Evolutionary conservation across 35 echinoderm and acorn worm species (phyloP).

Genomic region (Apostichopus parvimensis): DNA sequence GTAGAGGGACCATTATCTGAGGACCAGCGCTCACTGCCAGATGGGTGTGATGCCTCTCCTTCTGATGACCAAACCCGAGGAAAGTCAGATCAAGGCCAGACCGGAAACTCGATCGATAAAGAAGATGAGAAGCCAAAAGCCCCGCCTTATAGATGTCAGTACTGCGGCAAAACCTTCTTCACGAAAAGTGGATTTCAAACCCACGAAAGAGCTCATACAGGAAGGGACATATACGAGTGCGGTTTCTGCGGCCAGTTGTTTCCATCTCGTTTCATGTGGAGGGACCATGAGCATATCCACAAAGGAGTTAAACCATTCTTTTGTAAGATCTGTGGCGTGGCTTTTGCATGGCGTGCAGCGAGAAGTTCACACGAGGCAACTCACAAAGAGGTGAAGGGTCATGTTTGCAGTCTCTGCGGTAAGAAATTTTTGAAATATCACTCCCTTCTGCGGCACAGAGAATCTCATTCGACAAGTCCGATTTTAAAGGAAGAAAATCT

Average conservation of each 20-base stretch:
- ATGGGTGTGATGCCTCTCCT: no score
- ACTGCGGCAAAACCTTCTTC: neutral
- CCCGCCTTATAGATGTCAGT: neutral
- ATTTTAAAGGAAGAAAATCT: no score
- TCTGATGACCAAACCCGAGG: no score
- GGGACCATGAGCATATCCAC: neutral
- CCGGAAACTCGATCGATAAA: no score
- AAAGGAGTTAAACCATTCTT: neutral
- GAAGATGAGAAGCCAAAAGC: no score
- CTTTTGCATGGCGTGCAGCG: neutral
- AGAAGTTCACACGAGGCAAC: neutral
- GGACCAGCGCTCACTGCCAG: no score
- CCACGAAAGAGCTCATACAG: neutral
- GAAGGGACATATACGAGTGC: neutral
- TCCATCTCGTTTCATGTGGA: neutral
- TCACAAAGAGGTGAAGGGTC: neutral
- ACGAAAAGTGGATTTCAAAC: neutral
- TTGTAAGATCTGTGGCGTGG: neutral
- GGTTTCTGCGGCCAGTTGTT: neutral
- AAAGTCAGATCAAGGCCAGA: no score
- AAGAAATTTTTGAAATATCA: neutral
- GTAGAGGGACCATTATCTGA: no score
- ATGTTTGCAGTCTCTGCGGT: neutral
- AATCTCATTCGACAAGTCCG: neutral
- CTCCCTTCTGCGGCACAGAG: neutral